Percentiles rank a stretch among this genome's conserved stretches.
These are phyloP conservation scores for Eulithis testata DNA, from an alignment of 2,888 invertebrate genomes.

Conservation along the genomic window DNA sequence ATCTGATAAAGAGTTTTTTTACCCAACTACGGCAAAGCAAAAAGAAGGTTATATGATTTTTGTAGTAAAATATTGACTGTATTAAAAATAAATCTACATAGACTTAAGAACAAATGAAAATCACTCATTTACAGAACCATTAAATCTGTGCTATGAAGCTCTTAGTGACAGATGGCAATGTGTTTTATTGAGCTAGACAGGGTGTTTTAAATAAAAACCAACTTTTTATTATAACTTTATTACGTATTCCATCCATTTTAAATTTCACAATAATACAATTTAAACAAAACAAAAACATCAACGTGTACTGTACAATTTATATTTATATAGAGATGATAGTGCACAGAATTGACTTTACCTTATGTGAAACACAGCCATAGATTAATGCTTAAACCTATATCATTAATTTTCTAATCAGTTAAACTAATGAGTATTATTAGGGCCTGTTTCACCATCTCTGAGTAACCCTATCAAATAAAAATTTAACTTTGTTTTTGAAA, in stretches of 20 bases:
- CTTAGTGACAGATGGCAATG: no score
- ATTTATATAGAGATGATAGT: slow-evolving; percentile 72
- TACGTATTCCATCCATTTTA: slow-evolving; percentile 77
- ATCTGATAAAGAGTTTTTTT: no score
- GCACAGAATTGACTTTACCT: slow-evolving; percentile 83
- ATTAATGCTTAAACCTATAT: slow-evolving; percentile 66
- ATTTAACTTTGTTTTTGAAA: no score
- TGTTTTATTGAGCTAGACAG: not conserved
- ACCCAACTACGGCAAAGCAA: no score
- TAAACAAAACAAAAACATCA: slow-evolving; percentile 64
- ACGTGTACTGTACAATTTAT: slow-evolving; percentile 73
- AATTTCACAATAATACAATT: slow-evolving; percentile 67
- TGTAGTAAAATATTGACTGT: no score
- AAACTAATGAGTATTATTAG: slow-evolving; percentile 17
- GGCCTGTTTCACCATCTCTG: no score
- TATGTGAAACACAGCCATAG: slow-evolving; percentile 84
- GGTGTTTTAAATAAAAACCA: slow-evolving; percentile 2
- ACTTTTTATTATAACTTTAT: slow-evolving; percentile 69
- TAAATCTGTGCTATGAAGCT: no score
- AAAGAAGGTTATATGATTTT: no score
- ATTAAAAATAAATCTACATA: no score
- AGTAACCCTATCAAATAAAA: no score
- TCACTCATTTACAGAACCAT: no score
- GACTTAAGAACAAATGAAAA: no score
- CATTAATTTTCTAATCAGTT: slow-evolving; percentile 31